A percentile compares a stretch with the other conserved stretches of the same genome.
These are phyloP conservation scores for Salminus brasiliensis DNA, from an alignment of 2,113 vertebrate species.

Conservation along the genomic window DNA sequence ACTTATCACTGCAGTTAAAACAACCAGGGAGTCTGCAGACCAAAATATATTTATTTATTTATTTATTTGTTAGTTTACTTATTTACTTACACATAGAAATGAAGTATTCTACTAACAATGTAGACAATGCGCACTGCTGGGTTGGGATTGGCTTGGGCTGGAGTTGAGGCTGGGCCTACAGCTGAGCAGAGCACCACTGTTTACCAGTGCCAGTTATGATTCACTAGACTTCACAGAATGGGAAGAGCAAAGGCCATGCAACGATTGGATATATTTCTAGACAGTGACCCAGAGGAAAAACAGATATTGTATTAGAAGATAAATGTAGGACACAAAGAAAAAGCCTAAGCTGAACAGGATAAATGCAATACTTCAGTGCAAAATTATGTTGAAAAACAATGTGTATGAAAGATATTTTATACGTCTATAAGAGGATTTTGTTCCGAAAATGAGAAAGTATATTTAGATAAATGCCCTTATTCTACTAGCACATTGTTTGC, in stretches of 20 bases:
- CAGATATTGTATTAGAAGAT: background rate
- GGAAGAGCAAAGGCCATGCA: constrained; percentile 3
- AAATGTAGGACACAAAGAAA: background rate
- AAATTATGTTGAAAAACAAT: constrained; percentile 4
- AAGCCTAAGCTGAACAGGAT: background rate
- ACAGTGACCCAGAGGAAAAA: constrained; percentile 16
- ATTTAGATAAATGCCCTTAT: constrained; percentile 16
- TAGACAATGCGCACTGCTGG: background rate
- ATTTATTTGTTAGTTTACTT: no score
- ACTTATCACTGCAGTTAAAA: no score
- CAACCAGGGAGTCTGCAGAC: no score
- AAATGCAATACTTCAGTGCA: background rate
- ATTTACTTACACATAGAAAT: no score
- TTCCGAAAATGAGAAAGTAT: background rate
- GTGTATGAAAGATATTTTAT: background rate
- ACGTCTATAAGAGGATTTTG: background rate
- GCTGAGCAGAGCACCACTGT: background rate
- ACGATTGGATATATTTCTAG: constrained; percentile 13
- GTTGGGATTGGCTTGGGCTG: background rate
- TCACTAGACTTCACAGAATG: constrained; percentile 6
- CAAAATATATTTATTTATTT: no score
- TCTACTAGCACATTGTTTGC: background rate
- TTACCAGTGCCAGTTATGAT: background rate
- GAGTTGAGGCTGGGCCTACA: background rate
- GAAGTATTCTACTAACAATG: no score